A percentile compares a stretch with the other conserved stretches of the same genome.
Evolutionary conservation across 1,140 invertebrate genomes (phyloP).

Genomic region (Hyles euphorbiae): DNA sequence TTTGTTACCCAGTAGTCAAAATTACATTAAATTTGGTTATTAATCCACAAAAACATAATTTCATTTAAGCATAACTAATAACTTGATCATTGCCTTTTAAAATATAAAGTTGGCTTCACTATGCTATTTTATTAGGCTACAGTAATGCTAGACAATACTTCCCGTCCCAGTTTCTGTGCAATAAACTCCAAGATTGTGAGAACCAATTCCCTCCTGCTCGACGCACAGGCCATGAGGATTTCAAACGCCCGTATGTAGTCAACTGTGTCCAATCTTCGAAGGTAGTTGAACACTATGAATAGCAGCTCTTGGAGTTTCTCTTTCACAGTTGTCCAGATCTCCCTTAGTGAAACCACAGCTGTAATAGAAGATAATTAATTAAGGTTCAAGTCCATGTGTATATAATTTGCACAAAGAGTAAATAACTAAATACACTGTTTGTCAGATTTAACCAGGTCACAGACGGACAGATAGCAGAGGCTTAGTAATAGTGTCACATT

Average conservation of each 20-base stretch:
- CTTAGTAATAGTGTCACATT: too few species aligned
- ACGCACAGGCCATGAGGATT: slow-evolving; percentile 37
- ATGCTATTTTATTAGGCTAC: slow-evolving; percentile 12
- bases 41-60: too few species aligned
- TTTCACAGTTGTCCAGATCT: slow-evolving; percentile 45
- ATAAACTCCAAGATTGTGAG: slow-evolving; percentile 47
- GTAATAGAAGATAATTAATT: slow-evolving; percentile 17
- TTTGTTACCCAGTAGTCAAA: too few species aligned
- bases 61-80: too few species aligned
- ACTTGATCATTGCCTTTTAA: too few species aligned
- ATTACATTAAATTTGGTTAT: too few species aligned
- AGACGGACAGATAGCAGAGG: too few species aligned
- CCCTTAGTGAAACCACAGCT: slow-evolving; percentile 42
- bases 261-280: slow-evolving; percentile 34
- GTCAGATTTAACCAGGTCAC: neutral
- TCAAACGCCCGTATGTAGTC: slow-evolving; percentile 40
- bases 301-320: slow-evolving; percentile 42
- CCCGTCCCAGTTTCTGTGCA: slow-evolving; percentile 34
- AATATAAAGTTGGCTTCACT: too few species aligned
- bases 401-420: too few species aligned
- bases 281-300: slow-evolving; percentile 51
- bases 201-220: slow-evolving; percentile 39
- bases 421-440: too few species aligned
- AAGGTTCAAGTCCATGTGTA: neutral
- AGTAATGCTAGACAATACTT: slow-evolving; percentile 44